These are phyloP conservation scores for Mellivora capensis DNA, from an alignment of 2,113 vertebrate genomes.

Conservation along the genomic window DNA sequence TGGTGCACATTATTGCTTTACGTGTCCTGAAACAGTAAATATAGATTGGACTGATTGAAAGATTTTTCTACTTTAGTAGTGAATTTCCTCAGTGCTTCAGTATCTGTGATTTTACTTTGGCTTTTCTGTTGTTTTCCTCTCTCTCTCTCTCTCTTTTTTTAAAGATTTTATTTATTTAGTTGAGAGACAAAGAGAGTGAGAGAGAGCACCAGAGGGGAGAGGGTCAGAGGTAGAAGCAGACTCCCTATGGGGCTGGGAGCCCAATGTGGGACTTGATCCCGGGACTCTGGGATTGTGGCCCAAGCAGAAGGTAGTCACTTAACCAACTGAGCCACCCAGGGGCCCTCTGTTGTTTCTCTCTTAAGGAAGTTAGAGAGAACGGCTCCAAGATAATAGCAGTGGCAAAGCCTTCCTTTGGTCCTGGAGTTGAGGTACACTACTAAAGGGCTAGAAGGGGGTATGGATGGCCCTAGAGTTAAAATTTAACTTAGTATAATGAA, in stretches of 20 bases:
- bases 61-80: not conserved
- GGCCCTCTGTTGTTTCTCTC: not conserved
- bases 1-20: not conserved
- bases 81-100: not conserved
- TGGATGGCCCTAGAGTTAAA: not conserved
- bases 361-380: not conserved
- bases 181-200: no score
- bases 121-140: not conserved
- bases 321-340: no score
- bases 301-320: no score
- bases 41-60: constrained; percentile 33
- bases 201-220: no score
- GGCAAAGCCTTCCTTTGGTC: not conserved
- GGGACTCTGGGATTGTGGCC: no score
- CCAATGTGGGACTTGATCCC: no score
- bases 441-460: not conserved
- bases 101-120: constrained; percentile 7
- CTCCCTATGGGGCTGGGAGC: no score
- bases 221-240: no score
- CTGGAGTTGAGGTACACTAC: not conserved
- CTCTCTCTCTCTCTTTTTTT: not conserved
- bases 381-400: not conserved
- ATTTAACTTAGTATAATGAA: not conserved
- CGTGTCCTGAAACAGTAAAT: constrained; percentile 14
- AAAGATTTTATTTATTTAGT: no score